These are phyloP conservation scores for Pangasianodon hypophthalmus DNA, from an alignment of 2,113 vertebrate genomes.

Conservation along the genomic window DNA sequence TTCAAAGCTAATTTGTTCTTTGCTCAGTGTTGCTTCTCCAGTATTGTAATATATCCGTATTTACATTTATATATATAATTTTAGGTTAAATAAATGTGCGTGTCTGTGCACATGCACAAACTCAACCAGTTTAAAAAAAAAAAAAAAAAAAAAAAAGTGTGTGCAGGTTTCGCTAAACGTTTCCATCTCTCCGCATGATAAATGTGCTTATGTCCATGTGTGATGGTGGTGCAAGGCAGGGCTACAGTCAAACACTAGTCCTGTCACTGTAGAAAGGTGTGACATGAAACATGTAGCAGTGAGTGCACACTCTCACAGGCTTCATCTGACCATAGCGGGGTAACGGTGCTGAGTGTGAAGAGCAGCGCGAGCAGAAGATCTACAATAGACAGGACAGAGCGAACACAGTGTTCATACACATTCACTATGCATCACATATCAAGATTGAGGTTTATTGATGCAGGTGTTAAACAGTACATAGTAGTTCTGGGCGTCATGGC, in stretches of 20 bases:
- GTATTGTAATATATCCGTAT: conserved; percentile 27
- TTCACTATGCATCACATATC: not conserved
- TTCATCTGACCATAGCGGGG: conserved; percentile 96
- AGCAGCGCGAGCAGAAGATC: conserved; percentile 99
- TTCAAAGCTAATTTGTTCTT: conserved; percentile 35
- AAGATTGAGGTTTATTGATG: not conserved
- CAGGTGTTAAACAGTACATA: not conserved
- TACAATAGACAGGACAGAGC: conserved; percentile 65
- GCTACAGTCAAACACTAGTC: conserved; percentile 80
- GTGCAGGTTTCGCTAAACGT: conserved; percentile 2
- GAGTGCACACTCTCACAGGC: conserved; percentile 94
- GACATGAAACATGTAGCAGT: conserved; percentile 98
- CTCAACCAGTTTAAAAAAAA: not conserved
- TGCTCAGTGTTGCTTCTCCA: conserved; percentile 10
- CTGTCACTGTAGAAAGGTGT: conserved; percentile 97
- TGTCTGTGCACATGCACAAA: conserved; percentile 28
- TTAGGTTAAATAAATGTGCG: conserved; percentile 18
- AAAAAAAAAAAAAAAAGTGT: not conserved
- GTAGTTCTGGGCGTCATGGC: not conserved
- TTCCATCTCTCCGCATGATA: conserved; percentile 16
- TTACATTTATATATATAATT: conserved; percentile 21
- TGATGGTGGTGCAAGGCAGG: conserved; percentile 24
- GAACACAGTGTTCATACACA: not conserved
- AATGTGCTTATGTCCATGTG: conserved; percentile 47
- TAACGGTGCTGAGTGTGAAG: conserved; percentile 92